phyloP scores from a whole-genome alignment of 2,113 vertebrate genomes.

The Urocitellus parryii region DNA sequence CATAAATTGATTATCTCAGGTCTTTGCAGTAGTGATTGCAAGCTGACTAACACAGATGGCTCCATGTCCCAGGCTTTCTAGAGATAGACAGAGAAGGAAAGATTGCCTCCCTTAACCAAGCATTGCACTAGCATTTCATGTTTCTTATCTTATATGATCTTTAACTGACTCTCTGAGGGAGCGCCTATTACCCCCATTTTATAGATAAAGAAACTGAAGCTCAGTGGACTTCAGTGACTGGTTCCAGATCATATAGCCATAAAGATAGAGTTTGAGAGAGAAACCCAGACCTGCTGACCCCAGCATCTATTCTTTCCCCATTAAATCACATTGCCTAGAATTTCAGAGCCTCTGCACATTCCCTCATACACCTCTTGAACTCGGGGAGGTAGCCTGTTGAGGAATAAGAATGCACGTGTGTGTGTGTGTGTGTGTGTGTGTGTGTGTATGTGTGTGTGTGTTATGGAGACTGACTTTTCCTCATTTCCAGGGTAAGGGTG shows the following conservation, averaged over 20 bases:
- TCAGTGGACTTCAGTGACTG: not conserved
- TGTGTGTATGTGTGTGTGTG: not conserved
- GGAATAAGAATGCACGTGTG: not conserved
- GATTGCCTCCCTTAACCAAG: not conserved
- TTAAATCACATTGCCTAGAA: not conserved
- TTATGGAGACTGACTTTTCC: not conserved
- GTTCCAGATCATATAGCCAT: not conserved
- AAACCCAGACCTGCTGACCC: not conserved
- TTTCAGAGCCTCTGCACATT: too few relatives aligned
- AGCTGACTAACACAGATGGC: not conserved
- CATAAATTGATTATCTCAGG: not conserved
- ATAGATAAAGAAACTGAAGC: not conserved
- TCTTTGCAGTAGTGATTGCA: not conserved
- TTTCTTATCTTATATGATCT: not conserved
- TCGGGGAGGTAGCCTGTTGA: not conserved
- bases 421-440: not conserved
- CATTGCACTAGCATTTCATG: not conserved
- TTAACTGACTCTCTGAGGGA: not conserved
- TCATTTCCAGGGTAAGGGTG: not conserved
- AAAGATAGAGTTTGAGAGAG: not conserved
- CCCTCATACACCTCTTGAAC: accelerated
- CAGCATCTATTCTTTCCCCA: not conserved
- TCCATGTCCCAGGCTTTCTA: not conserved
- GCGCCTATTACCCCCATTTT: not conserved
- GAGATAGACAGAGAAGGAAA: not conserved